Percentiles rank a stretch among this genome's conserved stretches.
These are phyloP conservation scores for Fulica atra DNA, from an alignment of 2,113 vertebrate genomes.

Conservation along the genomic window DNA sequence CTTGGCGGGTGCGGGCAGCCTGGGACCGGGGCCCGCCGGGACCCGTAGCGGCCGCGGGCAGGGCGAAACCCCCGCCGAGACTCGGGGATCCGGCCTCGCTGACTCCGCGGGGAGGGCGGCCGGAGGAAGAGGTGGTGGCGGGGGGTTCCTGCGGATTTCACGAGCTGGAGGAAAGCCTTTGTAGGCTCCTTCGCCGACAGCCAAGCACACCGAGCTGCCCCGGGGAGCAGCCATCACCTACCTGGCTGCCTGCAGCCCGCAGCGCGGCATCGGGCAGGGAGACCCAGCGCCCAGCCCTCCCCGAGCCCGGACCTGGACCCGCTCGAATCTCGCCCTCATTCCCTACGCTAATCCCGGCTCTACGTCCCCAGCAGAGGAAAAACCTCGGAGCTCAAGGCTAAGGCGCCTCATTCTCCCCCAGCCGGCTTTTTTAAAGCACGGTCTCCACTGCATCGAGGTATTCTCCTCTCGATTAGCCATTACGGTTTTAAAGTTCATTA, in stretches of 20 bases:
- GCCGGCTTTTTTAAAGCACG: background rate
- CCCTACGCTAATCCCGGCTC: background rate
- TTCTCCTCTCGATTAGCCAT: slow-evolving; percentile 53
- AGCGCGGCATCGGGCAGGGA: background rate
- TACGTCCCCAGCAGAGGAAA: background rate
- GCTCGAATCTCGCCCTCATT: background rate
- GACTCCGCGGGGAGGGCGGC: background rate
- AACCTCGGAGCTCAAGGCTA: background rate
- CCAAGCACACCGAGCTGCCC: background rate
- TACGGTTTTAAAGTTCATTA: slow-evolving; percentile 61
- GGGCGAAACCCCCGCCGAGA: background rate
- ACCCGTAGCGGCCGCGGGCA: background rate
- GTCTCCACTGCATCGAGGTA: background rate
- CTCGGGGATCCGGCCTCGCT: background rate
- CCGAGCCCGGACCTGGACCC: background rate
- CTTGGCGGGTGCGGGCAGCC: background rate
- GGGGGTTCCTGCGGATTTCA: slow-evolving; percentile 1
- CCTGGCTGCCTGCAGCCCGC: slow-evolving; percentile 11
- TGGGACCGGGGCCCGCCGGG: background rate
- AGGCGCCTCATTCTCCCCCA: background rate
- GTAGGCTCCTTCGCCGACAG: background rate
- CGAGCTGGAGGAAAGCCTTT: slow-evolving; percentile 6
- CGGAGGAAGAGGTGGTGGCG: background rate
- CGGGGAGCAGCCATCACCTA: slow-evolving; percentile 17
- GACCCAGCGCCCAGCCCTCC: background rate